These are phyloP conservation scores for Drosophila kambysellisi DNA, from an alignment of 2,888 invertebrate genomes.

Conservation along the genomic window DNA sequence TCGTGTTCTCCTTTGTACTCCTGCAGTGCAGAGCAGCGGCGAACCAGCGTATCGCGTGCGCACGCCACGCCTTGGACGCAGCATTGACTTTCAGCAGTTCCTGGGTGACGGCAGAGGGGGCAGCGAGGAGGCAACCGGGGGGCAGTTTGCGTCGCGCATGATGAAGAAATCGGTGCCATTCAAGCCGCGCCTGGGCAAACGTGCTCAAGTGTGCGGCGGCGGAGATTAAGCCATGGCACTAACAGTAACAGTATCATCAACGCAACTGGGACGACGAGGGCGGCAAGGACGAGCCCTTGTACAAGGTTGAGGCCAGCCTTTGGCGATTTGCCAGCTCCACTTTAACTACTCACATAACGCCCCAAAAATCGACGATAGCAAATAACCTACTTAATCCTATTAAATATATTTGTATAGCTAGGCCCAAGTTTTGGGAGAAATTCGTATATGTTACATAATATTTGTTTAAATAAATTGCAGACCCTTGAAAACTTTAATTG, in stretches of 20 bases:
- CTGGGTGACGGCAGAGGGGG: slow-evolving; percentile 40
- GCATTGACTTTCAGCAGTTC: slow-evolving; percentile 83
- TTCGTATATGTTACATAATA: slow-evolving; percentile 43
- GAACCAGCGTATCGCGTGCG: slow-evolving; percentile 81
- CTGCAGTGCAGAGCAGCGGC: slow-evolving; percentile 77
- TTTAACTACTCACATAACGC: slow-evolving; percentile 46
- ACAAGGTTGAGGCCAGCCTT: slow-evolving; percentile 76
- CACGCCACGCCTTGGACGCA: slow-evolving; percentile 86
- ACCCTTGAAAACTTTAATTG: slow-evolving; percentile 29
- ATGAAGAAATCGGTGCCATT: slow-evolving; percentile 85
- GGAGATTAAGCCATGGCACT: slow-evolving; percentile 71
- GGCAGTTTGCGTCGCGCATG: slow-evolving; percentile 86
- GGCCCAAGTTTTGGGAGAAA: slow-evolving; percentile 42
- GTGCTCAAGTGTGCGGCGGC: slow-evolving; percentile 77
- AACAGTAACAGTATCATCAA: slow-evolving; percentile 39
- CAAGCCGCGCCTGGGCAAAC: slow-evolving; percentile 85
- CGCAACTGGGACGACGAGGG: slow-evolving; percentile 25
- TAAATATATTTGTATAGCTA: slow-evolving; percentile 39
- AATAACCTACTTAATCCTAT: slow-evolving; percentile 60
- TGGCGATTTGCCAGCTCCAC: slow-evolving; percentile 54
- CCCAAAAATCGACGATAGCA: slow-evolving; percentile 56
- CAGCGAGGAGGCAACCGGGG: slow-evolving; percentile 63
- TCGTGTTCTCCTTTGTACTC: slow-evolving; percentile 8
- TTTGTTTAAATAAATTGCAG: slow-evolving; percentile 66
- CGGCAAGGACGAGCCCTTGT: slow-evolving; percentile 49